Evolutionary conservation across 2,113 vertebrate genomes (phyloP).

Genomic region (Desmodus rotundus): DNA sequence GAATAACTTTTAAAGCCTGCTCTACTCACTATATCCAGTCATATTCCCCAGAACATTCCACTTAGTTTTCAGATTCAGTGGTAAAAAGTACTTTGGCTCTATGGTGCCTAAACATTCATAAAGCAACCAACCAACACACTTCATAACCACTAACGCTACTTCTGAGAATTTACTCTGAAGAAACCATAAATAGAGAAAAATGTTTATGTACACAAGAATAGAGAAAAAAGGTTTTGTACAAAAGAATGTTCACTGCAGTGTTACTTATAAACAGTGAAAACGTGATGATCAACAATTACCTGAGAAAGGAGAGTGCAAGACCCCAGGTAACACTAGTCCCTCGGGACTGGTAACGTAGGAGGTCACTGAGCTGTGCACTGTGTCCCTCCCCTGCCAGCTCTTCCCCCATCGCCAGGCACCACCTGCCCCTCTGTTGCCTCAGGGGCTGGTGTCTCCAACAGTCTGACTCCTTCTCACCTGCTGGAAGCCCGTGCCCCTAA

Average conservation of each 20-base stretch:
- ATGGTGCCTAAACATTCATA: not conserved
- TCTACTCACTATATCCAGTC: not conserved
- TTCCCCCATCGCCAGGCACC: not conserved
- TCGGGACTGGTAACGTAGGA: accelerated
- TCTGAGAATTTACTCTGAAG: not conserved
- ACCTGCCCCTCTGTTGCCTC: not conserved
- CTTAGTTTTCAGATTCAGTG: not conserved
- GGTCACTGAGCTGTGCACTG: no score
- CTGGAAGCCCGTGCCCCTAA: not conserved
- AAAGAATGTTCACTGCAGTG: not conserved
- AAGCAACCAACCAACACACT: not conserved
- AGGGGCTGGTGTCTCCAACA: not conserved
- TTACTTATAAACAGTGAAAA: not conserved
- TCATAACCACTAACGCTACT: not conserved
- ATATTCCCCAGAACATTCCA: not conserved
- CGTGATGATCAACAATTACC: not conserved
- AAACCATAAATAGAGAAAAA: not conserved
- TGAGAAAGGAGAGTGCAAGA: not conserved
- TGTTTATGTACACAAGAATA: not conserved
- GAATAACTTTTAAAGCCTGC: not conserved
- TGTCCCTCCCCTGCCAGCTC: not conserved
- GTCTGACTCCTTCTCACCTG: not conserved
- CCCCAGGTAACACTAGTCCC: not conserved
- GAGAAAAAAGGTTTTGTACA: not conserved
- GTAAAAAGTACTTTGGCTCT: not conserved